A percentile compares a stretch with the other conserved stretches of the same genome.
Conservation (phyloP, 2,888 invertebrate species). For the Chrysolina oricalcia region DNA sequence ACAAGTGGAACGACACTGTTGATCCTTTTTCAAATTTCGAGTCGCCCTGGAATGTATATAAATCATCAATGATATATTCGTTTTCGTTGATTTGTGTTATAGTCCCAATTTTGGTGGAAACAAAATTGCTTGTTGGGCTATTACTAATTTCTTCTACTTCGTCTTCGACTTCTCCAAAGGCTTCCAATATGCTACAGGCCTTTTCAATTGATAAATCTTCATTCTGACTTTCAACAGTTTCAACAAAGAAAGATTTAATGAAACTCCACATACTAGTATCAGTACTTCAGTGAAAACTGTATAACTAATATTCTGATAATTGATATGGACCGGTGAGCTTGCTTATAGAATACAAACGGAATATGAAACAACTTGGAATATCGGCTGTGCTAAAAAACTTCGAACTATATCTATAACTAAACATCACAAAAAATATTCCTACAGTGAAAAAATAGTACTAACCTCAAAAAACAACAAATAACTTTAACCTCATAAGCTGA, state of each 20-base stretch:
- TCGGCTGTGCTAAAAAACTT: no score
- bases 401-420: no score
- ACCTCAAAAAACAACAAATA: no score
- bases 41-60: conserved; percentile 73
- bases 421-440: no score
- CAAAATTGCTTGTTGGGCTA: conserved; percentile 28
- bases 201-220: conserved; percentile 60
- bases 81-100: conserved; percentile 75
- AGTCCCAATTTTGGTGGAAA: conserved; percentile 71
- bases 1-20: conserved; percentile 72
- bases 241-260: conserved; percentile 13
- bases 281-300: background rate
- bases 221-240: conserved; percentile 8
- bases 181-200: conserved; percentile 57
- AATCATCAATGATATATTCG: conserved; percentile 77
- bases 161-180: conserved; percentile 31
- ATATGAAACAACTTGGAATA: no score
- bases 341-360: no score
- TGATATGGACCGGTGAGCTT: background rate
- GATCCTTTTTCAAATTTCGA: conserved; percentile 73
- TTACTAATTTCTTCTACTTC: conserved; percentile 22
- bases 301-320: background rate
- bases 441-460: no score
- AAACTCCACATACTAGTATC: conserved; percentile 33
- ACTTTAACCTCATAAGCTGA: no score